Base-by-base conservation (phyloP, 2,113 vertebrate species). In the Microtus ochrogaster region DNA sequence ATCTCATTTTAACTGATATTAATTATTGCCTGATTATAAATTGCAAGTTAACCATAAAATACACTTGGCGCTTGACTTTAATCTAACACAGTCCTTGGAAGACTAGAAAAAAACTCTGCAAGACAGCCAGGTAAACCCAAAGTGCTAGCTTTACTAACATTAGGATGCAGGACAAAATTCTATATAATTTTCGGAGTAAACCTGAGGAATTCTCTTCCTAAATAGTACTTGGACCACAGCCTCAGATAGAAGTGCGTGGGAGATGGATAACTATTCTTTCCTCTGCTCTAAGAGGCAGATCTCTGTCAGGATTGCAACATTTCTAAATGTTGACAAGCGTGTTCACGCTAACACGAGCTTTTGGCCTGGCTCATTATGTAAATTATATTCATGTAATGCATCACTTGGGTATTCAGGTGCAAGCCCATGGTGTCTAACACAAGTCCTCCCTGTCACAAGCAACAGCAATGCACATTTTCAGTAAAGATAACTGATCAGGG, bases 1-100 rank as follows among this genome's bases (percentile, higher is more conserved):
- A 98, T 98, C 97, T 97, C 97, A 97, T 96, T 97, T 97, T 98
- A 96, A 97, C 96, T 97, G 97, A 97, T 98, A 98, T 97, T 98
- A 98, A 98, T 98, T 97, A 98, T 96, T 96, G 96, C 66, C 91
- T 96, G 96, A 93, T 98, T 98, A 96, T 94, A 97, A 97, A 98
- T 95, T 96, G 93, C 87, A 66, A 93, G 92, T 96, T 97, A 98
- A 97, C 91, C 97, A 97, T 92, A 76, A 92, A 98, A 84, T 97
- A 94, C 41, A 96, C 85, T 95, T 88, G 94, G 93, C 94, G 72
- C 70, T 96, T 97, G 95, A 92, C 85, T 97, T 96, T 92, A 83
- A 96, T 96, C 86, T 97, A 96, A 96, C 93, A 66, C 63, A 77
- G 85, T 89, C 84, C 95, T n/a, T 94, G 94, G 89, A 94, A 93